These are phyloP conservation scores for Scytalopus superciliaris DNA, from an alignment of 2,113 vertebrate genomes.

Conservation along the genomic window DNA sequence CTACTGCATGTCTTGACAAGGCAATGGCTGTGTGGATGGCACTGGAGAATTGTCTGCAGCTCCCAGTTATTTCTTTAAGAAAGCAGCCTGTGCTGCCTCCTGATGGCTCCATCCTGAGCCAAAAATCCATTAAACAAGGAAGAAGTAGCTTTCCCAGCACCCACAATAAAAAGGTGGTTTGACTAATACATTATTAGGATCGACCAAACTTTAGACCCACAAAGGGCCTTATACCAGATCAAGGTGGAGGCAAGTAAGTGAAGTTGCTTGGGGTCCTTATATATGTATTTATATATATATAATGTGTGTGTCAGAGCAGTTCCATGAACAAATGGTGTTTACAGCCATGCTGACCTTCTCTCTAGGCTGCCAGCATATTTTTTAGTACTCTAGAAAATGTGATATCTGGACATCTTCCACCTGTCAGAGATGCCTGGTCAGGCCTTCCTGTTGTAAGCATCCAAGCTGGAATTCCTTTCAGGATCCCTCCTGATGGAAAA, in stretches of 20 bases:
- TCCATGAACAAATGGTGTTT: neutral
- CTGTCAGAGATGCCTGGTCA: neutral
- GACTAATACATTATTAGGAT: neutral
- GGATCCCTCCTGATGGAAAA: neutral
- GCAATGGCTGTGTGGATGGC: neutral
- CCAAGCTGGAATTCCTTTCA: neutral
- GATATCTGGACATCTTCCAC: neutral
- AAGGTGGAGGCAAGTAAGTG: neutral
- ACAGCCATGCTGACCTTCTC: neutral
- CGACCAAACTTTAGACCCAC: neutral
- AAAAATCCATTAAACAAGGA: neutral
- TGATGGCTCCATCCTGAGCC: neutral
- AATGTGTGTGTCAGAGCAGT: neutral
- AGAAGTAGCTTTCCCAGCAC: neutral
- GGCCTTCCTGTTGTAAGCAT: neutral
- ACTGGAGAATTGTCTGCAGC: neutral
- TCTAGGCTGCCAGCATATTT: neutral
- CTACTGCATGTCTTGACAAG: neutral
- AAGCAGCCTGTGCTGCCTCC: neutral
- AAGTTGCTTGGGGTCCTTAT: neutral
- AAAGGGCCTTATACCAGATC: neutral
- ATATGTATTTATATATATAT: neutral
- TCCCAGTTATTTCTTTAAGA: neutral
- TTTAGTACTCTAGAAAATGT: neutral
- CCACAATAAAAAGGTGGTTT: neutral